A percentile compares a stretch with the other conserved stretches of the same genome.
phyloP scores from a whole-genome alignment of 2,888 invertebrate species.

The Clostera curtula region DNA sequence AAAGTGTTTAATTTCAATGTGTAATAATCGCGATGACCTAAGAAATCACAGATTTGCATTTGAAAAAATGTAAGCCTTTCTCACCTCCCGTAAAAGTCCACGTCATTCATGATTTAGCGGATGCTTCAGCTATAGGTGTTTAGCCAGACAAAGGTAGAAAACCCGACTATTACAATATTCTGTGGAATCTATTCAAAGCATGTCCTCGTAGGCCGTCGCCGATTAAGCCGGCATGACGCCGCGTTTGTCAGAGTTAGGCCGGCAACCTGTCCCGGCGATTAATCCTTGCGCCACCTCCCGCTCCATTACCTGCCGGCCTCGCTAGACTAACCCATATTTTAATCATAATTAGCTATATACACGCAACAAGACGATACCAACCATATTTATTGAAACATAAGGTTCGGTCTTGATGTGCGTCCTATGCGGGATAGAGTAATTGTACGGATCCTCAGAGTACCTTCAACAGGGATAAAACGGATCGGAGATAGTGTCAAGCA shows the following conservation, averaged over 20 bases:
- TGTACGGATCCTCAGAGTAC: conserved; percentile 17
- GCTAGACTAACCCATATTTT: conserved; percentile 22
- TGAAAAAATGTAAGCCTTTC: no score
- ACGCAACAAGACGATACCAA: conserved; percentile 6
- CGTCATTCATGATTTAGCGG: no score
- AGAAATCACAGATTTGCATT: no score
- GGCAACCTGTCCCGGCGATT: conserved; percentile 11
- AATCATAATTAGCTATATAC: conserved; percentile 15
- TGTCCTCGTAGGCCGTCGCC: background rate
- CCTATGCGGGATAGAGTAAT: conserved; percentile 13
- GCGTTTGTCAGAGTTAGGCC: conserved; percentile 3
- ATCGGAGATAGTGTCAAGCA: conserved; percentile 11
- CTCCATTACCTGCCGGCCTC: conserved; percentile 13
- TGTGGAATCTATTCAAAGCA: background rate
- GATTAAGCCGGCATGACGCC: background rate
- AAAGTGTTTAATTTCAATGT: no score
- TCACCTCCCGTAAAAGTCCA: no score
- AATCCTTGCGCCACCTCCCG: conserved; percentile 10
- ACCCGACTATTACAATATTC: no score
- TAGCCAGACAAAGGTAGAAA: no score
- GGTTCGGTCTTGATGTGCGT: conserved; percentile 2
- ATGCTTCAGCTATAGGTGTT: no score
- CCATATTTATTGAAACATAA: conserved; percentile 2
- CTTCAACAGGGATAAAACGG: conserved; percentile 16
- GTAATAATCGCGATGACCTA: no score